Base-by-base conservation (phyloP, 2,888 invertebrate genomes). In the Acrobasis suavella region DNA sequence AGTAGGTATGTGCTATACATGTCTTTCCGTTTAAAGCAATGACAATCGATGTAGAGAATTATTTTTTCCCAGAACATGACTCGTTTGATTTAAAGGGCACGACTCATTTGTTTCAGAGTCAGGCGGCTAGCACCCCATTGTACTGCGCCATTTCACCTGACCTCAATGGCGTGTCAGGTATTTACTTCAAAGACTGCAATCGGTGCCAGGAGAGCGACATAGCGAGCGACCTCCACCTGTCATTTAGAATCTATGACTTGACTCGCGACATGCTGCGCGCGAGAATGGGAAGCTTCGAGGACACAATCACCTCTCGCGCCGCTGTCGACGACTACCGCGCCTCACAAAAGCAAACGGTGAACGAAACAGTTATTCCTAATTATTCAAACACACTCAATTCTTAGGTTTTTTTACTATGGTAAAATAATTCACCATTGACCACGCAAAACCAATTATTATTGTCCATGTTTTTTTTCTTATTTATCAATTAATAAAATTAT, bases 101-200 rank as follows among this genome's bases (percentile, higher is more conserved):
- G n/a, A 6, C 7, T 61, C 54, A n/a, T 42, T 60, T 62, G 67
- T 86, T 90, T 22, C 81, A 97, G 96, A 95, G 96, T 92, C 98
- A 99, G 93, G 98, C 97, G 10, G 97, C 98, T 0, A 95, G 97
- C 67, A 98, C 98, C 0, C 94, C 95, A 1, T 92, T 98, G 15
- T 98, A 96, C 86, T 98, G 97, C 85, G 97, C 98, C 9, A 96
- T 96, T 0, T 96, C 97, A 0, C 93, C 95, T 1, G 97, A 97
- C 71, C 89, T 98, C 64, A 93, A 94, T 39, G 96, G 96, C 0
- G 85, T 95, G 0, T 95, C 97, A n/a, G 97, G 97, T 14, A 84
- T 96, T 66, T 99, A 99, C 88, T 97, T 96, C 80, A 98, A 98
- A 82, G 96, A 98, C 83, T 98, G 98, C 77, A 96, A 93, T 81